Evolutionary conservation across 1,140 invertebrate genomes (phyloP).

Genomic region (Drosophila melanica): DNA sequence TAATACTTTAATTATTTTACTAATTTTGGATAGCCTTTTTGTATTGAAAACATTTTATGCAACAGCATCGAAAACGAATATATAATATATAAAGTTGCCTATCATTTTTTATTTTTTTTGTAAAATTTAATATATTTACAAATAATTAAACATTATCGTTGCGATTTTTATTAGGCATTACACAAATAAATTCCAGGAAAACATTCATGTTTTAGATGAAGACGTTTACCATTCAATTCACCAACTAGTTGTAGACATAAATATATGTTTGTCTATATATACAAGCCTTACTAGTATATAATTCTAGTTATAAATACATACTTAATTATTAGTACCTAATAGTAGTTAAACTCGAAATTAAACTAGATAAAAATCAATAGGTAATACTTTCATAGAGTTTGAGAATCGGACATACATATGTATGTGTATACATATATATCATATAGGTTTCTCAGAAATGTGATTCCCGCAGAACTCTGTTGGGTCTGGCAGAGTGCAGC

Average conservation of each 20-base stretch:
- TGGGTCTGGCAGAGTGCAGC: conserved; percentile 67
- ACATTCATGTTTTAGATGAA: conserved; percentile 36
- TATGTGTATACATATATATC: conserved; percentile 54
- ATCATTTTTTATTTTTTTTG: not conserved
- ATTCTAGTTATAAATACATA: conserved; percentile 52
- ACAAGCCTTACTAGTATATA: conserved; percentile 48
- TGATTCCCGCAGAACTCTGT: conserved; percentile 75
- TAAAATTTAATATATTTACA: conserved; percentile 66
- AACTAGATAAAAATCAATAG: conserved; percentile 64
- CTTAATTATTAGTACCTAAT: conserved; percentile 31
- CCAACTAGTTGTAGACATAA: conserved; percentile 7
- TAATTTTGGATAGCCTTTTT: conserved; percentile 45
- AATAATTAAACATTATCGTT: conserved; percentile 43
- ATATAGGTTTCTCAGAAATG: conserved; percentile 65
- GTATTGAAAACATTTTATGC: conserved; percentile 36
- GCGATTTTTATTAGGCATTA: conserved; percentile 46
- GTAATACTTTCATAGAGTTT: conserved; percentile 72
- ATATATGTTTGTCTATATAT: conserved; percentile 19
- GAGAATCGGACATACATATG: conserved; percentile 5
- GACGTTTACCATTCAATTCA: conserved; percentile 25
- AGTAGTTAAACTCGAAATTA: conserved; percentile 46
- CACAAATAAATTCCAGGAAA: conserved; percentile 53
- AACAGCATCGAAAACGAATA: conserved; percentile 42
- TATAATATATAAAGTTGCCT: conserved; percentile 1
- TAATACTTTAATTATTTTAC: conserved; percentile 41